Percentiles rank a stretch among this genome's conserved stretches.
These are phyloP conservation scores for Pseudopleuronectes americanus DNA, from an alignment of 2,797 vertebrate species.

Conservation along the genomic window DNA sequence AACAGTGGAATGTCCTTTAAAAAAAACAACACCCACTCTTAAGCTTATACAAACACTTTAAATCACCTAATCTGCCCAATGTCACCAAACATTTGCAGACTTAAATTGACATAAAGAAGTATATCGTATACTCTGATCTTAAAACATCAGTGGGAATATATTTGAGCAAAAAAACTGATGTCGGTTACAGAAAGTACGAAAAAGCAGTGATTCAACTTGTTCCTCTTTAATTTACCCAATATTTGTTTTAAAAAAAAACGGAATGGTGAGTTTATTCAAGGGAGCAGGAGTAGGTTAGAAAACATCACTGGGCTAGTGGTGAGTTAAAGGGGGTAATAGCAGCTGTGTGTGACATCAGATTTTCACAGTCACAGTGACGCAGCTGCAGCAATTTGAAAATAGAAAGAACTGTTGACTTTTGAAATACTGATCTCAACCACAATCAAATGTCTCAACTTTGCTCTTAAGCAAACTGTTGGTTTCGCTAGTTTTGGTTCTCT, in stretches of 20 bases:
- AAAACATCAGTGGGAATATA: no score
- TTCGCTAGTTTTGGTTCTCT: not conserved
- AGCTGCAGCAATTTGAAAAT: not conserved
- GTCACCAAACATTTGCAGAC: no score
- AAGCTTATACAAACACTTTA: no score
- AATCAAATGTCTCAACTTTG: conserved; percentile 12
- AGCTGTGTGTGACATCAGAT: not conserved
- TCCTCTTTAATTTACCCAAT: not conserved
- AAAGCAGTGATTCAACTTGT: no score
- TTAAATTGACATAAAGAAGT: no score
- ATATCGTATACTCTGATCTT: no score
- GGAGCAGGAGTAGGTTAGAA: not conserved
- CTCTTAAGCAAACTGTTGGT: not conserved
- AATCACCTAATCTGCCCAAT: no score
- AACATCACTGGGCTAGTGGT: not conserved
- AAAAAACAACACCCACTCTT: no score
- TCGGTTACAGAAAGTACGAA: no score
- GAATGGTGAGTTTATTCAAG: not conserved
- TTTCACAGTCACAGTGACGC: not conserved
- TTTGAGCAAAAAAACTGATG: no score
- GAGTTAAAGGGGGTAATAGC: not conserved
- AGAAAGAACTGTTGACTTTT: not conserved
- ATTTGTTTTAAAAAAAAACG: not conserved
- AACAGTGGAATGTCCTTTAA: no score
- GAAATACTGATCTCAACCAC: not conserved